Evolutionary conservation across 2,797 vertebrate species (phyloP), one percentile per base, ranked within the genome.

Genomic region (Danionella dracula): DNA sequence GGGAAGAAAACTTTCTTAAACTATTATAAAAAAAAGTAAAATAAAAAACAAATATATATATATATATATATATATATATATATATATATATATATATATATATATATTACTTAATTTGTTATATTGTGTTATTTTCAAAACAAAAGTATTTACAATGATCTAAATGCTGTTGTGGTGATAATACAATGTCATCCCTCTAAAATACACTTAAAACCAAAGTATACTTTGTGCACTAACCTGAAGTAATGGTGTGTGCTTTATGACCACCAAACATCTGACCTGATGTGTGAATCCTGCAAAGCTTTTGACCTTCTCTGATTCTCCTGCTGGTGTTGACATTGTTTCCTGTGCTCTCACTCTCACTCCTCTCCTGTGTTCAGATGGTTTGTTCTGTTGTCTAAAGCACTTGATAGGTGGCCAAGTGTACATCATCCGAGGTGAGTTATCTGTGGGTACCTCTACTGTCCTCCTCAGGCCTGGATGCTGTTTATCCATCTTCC

Each of bases 381-480:
- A 97, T 17, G 93, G 96, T 90, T 93, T 99, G 91, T 99, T 99
- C 94, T 99, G 96, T 97, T 98, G 96, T 94, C 94, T 98, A 89
- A 99, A 99, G 91, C 96, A 99, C 93, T 94, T 99, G 89, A 96
- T 99, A 93, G 96, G 96, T 91, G 96, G 96, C 91, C 96, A 99
- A 93, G 96, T 99, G 95, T 99, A 98, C 94, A 97, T 99, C 85
- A 98, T 99, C 88, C 89, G 96, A 99, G 96, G 96, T 99, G 93
- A 98, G 96, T 98, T 83, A 85, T 79, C 38, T 44, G 40, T 50
- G 48, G 73, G 62, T 61, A 27, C 23, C 23, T 27, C 23, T 6
- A 3, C 23, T 49, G 48, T 66, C 63, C 61, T 63, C 42, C 35
- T 44, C 60, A 61, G 32, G 59, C 66, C 56, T 23, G 41, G 31